Evolutionary conservation across 2,888 invertebrate genomes (phyloP), one percentile per base, ranked within the genome.

Genomic region (Chaitophorus viminalis): DNA sequence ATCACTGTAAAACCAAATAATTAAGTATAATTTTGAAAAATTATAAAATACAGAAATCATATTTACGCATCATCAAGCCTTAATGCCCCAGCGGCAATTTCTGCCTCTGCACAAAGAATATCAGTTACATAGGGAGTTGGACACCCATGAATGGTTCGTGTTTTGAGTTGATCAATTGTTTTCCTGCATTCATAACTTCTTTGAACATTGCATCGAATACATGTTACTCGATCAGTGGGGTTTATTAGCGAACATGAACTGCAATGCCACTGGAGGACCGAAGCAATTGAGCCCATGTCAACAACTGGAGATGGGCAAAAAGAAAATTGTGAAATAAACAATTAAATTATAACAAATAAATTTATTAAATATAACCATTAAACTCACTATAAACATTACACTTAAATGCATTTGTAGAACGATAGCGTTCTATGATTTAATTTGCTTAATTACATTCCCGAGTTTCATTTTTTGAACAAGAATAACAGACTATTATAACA

Each of bases 251-350:
- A 94, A 93, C 97, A 97, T 92, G 94, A 94, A 92, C 94, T 94
- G 94, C 97, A 97, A 93, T 96, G 95, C 96, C 96, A 97, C 93
- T 97, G 97, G 92, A 97, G 94, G 93, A 97, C 96, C 92, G 97
- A 97, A 93, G 96, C 96, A 93, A 96, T 96, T 92, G 96, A 96
- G 93, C 97, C 97, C 97, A 97, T 97, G 89, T 89, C 89, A 46
- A 29, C 79, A 79, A 72, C 86, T 86, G 31, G 2, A 79, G 3
- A 39, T 39, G 11, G 46, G 14, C 11, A 46, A 86, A 52, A 82
- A 25, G 18, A 25, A 46, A 11, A 68, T 29, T 21, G n/a, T 31
- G 31, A 46, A 4, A 54, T 0, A 11, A 39, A 17, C 39, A 60
- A 29, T 54, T 29, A 17, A 75, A 36, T 76, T 21, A 54, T 74